These are phyloP conservation scores for Brachypteracias leptosomus DNA, from an alignment of 2,113 vertebrate genomes.

Conservation along the genomic window DNA sequence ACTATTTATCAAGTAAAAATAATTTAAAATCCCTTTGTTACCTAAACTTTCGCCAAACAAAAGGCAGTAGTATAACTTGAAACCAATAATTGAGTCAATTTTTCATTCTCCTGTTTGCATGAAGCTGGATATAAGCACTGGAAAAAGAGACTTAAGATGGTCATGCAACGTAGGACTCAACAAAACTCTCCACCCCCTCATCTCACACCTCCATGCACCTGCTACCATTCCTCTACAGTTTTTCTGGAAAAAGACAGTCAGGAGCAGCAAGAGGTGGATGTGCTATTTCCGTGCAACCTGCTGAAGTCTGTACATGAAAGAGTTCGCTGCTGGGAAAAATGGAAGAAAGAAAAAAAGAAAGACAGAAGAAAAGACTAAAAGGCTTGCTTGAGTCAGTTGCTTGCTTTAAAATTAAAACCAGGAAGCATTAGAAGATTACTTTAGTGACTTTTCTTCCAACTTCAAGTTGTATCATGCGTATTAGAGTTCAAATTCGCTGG, in stretches of 20 bases:
- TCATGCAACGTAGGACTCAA: neutral
- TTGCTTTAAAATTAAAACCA: neutral
- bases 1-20: neutral
- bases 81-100: neutral
- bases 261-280: neutral
- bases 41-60: neutral
- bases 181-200: neutral
- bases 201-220: neutral
- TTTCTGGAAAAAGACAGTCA: neutral
- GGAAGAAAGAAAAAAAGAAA: neutral
- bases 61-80: neutral
- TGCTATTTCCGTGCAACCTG: neutral
- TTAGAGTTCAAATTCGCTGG: neutral
- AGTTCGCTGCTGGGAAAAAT: neutral
- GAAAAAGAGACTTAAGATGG: neutral
- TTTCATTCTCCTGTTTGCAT: neutral
- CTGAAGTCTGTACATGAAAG: neutral
- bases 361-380: neutral
- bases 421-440: neutral
- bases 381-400: neutral
- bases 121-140: neutral
- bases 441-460: slow-evolving; percentile 3
- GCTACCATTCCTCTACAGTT: neutral
- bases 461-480: neutral
- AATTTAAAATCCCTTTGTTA: neutral